phyloP scores from a whole-genome alignment of 2,797 vertebrate genomes.

The Tangara arthus region DNA sequence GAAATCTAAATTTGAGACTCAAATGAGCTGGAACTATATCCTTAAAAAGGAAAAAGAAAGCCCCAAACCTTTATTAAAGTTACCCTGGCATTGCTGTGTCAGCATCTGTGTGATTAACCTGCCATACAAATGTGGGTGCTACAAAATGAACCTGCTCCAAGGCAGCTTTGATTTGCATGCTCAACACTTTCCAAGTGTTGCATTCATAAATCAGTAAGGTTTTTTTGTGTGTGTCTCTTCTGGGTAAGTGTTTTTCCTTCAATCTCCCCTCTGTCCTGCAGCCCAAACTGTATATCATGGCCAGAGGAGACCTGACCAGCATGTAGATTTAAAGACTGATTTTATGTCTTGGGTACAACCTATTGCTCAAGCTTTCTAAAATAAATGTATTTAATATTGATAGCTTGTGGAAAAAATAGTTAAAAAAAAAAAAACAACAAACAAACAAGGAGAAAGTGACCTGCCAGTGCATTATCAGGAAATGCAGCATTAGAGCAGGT shows the following conservation, averaged over 20 bases:
- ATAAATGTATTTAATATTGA: neutral
- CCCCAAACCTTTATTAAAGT: slow-evolving; percentile 32
- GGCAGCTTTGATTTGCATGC: slow-evolving; percentile 62
- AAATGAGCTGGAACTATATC: neutral
- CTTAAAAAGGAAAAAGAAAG: neutral
- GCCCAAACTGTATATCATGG: neutral
- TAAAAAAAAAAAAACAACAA: neutral
- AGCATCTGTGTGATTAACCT: slow-evolving; percentile 46
- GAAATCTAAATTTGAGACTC: neutral
- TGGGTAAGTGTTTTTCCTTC: slow-evolving; percentile 14
- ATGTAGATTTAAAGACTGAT: neutral
- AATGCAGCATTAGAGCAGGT: neutral
- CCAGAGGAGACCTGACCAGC: neutral
- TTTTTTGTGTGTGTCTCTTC: slow-evolving; percentile 11
- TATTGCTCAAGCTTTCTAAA: neutral
- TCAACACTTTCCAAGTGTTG: slow-evolving; percentile 55
- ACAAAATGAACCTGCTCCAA: slow-evolving; percentile 50
- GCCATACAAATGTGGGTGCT: slow-evolving; percentile 44
- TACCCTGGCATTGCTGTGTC: neutral
- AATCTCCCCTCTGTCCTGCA: neutral
- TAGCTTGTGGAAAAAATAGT: neutral
- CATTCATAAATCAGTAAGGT: slow-evolving; percentile 43
- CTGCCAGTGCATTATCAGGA: neutral
- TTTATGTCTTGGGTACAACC: neutral
- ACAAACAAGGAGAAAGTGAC: neutral